Conservation (phyloP, 2,797 vertebrate species). For the Stomatorhinus walkeri region DNA sequence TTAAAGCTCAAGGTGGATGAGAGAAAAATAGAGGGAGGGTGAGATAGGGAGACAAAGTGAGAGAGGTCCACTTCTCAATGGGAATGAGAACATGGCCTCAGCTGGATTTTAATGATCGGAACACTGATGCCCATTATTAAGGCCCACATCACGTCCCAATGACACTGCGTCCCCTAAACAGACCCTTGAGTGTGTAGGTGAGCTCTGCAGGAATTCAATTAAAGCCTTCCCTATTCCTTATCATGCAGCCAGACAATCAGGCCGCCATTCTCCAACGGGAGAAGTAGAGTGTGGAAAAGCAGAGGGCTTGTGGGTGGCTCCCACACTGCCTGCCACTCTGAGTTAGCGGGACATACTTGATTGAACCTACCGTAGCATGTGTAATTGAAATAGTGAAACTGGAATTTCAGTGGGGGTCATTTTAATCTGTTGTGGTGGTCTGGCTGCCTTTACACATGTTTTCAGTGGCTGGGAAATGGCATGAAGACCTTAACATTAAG, state of each 20-base stretch:
- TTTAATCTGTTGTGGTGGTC: not conserved
- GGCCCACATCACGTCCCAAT: conserved; percentile 20
- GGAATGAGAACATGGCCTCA: conserved; percentile 1
- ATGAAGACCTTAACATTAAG: not conserved
- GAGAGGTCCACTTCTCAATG: not conserved
- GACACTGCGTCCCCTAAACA: conserved; percentile 4
- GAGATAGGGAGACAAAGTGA: not conserved
- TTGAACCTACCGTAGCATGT: not conserved
- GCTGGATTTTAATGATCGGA: conserved; percentile 23
- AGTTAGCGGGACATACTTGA: not conserved
- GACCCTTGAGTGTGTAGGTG: not conserved
- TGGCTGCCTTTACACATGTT: not conserved
- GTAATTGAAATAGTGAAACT: not conserved
- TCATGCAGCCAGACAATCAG: not conserved
- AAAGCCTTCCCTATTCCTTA: not conserved
- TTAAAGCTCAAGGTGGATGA: conserved; percentile 19
- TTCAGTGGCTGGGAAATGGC: too few relatives aligned
- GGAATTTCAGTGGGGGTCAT: not conserved
- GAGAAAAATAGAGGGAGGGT: not conserved
- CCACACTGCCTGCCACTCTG: not conserved
- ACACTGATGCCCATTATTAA: conserved; percentile 17
- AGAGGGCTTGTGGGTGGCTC: not conserved
- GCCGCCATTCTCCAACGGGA: too few relatives aligned
- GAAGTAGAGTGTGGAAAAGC: not conserved
- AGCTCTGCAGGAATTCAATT: conserved; percentile 22